Evolutionary conservation across 64 coral and sea anemone genomes (phyloP).

Genomic region (Acropora yongei): DNA sequence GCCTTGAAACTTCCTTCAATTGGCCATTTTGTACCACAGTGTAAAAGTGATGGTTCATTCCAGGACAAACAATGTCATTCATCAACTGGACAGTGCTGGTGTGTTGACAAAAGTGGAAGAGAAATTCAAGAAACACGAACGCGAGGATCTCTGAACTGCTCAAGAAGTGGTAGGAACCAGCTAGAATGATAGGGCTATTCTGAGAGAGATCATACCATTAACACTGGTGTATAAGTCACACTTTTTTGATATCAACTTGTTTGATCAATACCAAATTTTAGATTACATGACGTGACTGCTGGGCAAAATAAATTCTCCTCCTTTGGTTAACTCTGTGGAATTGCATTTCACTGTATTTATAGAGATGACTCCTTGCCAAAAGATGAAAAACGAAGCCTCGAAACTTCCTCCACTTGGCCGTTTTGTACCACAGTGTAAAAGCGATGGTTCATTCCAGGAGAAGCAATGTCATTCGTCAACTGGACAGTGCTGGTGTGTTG

Average conservation of each 20-base stretch:
- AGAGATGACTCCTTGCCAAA: constrained; percentile 74
- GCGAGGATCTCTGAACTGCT: constrained; percentile 35
- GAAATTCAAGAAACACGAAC: constrained; percentile 79
- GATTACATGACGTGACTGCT: too few species aligned
- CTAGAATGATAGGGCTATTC: too few species aligned
- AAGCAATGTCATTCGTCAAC: constrained; percentile 84
- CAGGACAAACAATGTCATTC: constrained; percentile 74
- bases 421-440: constrained; percentile 82
- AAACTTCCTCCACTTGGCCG: constrained; percentile 80
- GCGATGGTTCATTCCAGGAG: constrained; percentile 81
- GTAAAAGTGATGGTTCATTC: constrained; percentile 88
- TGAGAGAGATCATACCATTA: too few species aligned
- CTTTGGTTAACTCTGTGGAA: too few species aligned
- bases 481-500: constrained; percentile 96
- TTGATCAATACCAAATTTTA: too few species aligned
- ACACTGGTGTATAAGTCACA: too few species aligned
- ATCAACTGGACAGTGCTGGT: constrained; percentile 94
- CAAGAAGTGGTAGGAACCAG: constrained; percentile 6
- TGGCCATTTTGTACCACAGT: constrained; percentile 79
- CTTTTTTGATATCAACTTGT: too few species aligned
- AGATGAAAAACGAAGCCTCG: constrained; percentile 69
- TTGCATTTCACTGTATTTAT: not conserved
- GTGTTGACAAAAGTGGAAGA: constrained; percentile 77
- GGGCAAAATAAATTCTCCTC: too few species aligned
- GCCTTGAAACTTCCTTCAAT: constrained; percentile 79